Evolutionary conservation across 2,888 invertebrate species (phyloP), one percentile per base, ranked within the genome.

Genomic region (Ligdia adustata): DNA sequence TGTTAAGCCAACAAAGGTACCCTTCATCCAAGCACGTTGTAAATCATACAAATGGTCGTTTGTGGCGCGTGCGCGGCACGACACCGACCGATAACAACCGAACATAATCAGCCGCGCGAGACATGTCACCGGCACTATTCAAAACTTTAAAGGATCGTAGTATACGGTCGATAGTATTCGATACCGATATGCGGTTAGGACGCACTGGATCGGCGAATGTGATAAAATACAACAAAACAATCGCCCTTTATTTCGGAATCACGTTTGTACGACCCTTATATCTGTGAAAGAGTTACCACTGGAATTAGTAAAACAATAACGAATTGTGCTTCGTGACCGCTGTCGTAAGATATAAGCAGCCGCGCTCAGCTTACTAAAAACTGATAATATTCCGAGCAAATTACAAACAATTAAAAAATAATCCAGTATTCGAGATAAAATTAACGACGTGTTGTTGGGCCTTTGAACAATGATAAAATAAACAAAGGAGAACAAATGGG

Each of bases 21-120:
- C 79, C 77, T 79, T 82, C 76, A 78, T 72, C 69, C 62, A 68
- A 65, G 72, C 70, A 71, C 72, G 72, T 66, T 72, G 79, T 86
- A 85, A 87, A 87, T 85, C 86, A 82, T 80, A 84, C 79, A 81
- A 75, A 71, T 70, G 68, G 72, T 69, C 77, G 80, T 76, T 80
- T 79, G 76, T 70, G 79, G 85, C 87, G 84, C 87, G 87, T 85
- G 87, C 85, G 75, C 78, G 62, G 65, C 62, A 61, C 74, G 69
- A 75, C 75, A 75, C 57, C 50, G 64, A 57, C 55, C 65, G 75
- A 75, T 75, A 75, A 70, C 64, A 61, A 59, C 60, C 54, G 57
- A 52, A 61, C 60, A 60, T 63, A 67, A 69, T 68, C 67, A 55
- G 55, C 64, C 53, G 48, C 59, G 62, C 55, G 56, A 52, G 52